Evolutionary conservation across 2,888 invertebrate species (phyloP), one percentile per base, ranked within the genome.

Genomic region (Amblyjoppa proteus): DNA sequence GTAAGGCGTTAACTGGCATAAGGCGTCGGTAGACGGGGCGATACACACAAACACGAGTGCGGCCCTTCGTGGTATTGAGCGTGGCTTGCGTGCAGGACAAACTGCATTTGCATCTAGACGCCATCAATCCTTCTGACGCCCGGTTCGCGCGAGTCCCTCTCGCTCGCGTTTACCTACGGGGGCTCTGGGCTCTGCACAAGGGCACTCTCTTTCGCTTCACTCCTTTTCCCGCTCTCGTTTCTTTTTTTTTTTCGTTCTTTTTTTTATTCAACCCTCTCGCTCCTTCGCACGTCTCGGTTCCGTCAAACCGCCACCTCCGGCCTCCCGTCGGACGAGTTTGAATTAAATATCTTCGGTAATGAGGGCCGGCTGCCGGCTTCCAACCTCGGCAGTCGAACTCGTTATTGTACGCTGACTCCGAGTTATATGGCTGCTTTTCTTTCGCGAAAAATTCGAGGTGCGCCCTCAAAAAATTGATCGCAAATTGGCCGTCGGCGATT

Each of bases 1-100:
- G 94, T 94, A 93, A 93, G 94, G 94, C 93, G 94, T 94, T 94
- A 94, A 94, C 94, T 94, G 94, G 94, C 93, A 93, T 93, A 93
- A 93, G 93, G 93, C 93, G 92, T 93, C 91, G 92, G 73, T 93
- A 93, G 93, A 93, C 92, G 93, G 85, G 92, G 92, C 61, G 41
- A 74, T 51, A 68, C 58, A 66, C 58, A 81, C 70, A 51, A 51
- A 61, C 74, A 66, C 38, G 38, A 68, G 77, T 78, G 64, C 56
- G 70, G 51, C 20, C 58, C 70, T 41, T 68, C 64, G 28, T 64
- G 25, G 49, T 20, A 41, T 28, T 25, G 56, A 20, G 38, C 90
- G 58, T 91, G 90, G 89, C 87, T 93, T 92, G 93, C 93, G 93
- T 94, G 93, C 92, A 90, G 91, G 92, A 92, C 92, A 91, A 91